Percentiles rank a stretch among this genome's conserved stretches.
phyloP scores from a whole-genome alignment of 2,797 vertebrate genomes.

The Pseudochirops corinnae region DNA sequence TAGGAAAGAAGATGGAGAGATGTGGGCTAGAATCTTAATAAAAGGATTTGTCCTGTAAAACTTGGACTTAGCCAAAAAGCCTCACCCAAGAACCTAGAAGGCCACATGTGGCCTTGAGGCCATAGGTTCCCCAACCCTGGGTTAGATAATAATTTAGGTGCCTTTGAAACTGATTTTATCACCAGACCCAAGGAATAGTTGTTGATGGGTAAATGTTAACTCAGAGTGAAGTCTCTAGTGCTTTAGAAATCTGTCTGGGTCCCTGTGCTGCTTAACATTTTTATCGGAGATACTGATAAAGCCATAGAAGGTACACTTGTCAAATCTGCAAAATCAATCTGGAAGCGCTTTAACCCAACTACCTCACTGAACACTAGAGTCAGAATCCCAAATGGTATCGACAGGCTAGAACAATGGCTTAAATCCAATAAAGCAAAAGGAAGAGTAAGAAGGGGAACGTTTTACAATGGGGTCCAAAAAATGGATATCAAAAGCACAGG shows the following conservation, averaged over 20 bases:
- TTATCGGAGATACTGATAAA: neutral
- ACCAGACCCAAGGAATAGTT: neutral
- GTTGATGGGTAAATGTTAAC: neutral
- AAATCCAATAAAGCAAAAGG: neutral
- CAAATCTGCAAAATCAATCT: neutral
- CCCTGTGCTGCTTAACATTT: neutral
- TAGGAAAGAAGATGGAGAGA: neutral
- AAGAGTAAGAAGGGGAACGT: neutral
- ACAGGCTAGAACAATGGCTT: neutral
- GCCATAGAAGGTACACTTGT: neutral
- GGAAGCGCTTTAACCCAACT: neutral
- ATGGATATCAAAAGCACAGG: neutral
- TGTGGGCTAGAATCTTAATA: neutral
- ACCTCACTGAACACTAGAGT: neutral
- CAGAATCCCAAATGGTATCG: neutral
- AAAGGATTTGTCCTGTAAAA: too few species aligned
- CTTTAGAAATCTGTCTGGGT: neutral
- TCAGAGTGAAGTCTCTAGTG: neutral
- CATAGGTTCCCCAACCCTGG: neutral
- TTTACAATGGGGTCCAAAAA: neutral
- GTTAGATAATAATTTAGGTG: neutral
- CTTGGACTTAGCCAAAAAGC: too few species aligned
- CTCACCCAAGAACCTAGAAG: too few species aligned
- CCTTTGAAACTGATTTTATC: neutral
- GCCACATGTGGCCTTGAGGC: too few species aligned